Percentiles rank a stretch among this genome's conserved stretches.
Conservation (phyloP, 2,797 vertebrate species). For the Ptychobarbus kaznakovi region DNA sequence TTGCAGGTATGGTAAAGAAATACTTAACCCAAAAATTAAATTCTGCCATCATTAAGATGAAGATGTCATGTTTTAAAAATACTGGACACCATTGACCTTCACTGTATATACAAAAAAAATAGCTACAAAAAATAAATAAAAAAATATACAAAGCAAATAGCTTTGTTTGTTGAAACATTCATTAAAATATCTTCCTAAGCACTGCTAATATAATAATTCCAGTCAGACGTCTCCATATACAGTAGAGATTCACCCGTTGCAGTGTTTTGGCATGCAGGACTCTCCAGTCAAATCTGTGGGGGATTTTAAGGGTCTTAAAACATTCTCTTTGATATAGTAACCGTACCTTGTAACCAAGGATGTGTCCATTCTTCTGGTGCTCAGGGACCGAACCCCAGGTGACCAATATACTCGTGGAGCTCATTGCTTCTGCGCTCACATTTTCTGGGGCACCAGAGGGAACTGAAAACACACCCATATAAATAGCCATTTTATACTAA, state of each 20-base stretch:
- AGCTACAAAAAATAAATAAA: too few species aligned
- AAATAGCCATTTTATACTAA: slow-evolving; percentile 7
- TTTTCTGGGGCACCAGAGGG: slow-evolving; percentile 90
- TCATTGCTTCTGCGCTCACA: slow-evolving; percentile 87
- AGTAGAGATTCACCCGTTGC: neutral
- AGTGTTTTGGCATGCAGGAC: neutral
- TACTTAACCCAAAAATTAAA: neutral
- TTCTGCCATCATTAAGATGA: neutral
- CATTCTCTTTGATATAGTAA: slow-evolving; percentile 51
- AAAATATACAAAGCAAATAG: neutral
- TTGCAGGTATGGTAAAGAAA: neutral
- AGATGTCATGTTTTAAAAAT: neutral
- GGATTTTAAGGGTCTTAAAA: slow-evolving; percentile 38
- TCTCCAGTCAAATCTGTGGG: slow-evolving; percentile 12
- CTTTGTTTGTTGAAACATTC: neutral
- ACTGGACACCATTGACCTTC: neutral
- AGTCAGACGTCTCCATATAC: neutral
- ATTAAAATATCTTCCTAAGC: neutral
- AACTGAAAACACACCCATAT: slow-evolving; percentile 72
- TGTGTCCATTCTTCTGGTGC: slow-evolving; percentile 87
- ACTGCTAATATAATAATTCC: neutral
- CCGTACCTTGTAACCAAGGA: slow-evolving; percentile 92
- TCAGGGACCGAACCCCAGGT: slow-evolving; percentile 85
- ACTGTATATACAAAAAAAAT: neutral
- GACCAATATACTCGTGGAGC: slow-evolving; percentile 90